Evolutionary conservation across 2,113 vertebrate species (phyloP), one percentile per base, ranked within the genome.

Genomic region (Xyliphius kryptos): DNA sequence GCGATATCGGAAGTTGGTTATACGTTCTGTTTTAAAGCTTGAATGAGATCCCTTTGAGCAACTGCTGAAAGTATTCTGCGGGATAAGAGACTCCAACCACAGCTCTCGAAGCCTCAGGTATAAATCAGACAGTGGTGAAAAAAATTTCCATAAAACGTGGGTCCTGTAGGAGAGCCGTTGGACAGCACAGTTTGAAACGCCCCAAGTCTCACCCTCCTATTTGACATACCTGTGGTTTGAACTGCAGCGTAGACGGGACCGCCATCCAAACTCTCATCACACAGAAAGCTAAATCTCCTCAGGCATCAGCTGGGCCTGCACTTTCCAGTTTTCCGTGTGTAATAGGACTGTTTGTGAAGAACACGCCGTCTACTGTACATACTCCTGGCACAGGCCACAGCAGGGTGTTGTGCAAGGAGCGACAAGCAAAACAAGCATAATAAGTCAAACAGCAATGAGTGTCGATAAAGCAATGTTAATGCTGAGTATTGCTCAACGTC

Each of bases 141-240:
- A 66, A 80, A 75, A 76, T 75, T 79, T 79, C 79, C 78, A 74
- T 80, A 75, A 77, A 79, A 73, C 55, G 63, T 63, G 61, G 56
- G 67, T 71, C 71, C 65, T 67, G 71, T 71, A 61, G 76, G 71
- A 79, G 69, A 63, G 71, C 71, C 76, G 69, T 80, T 83, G 78
- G 81, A 81, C 76, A 58, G 36, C 62, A 61, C 71, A 50, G 63
- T 69, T 75, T 68, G 74, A 84, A 80, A 85, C 78, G 15, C 74
- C 73, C 69, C 77, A 76, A 82, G 81, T 80, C 83, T 75, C 70
- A 73, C 77, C 76, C 78, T 81, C 68, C 73, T 84, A 80, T 74
- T 83, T 81, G 80, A 81, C 78, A 83, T 83, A 81, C 79, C 83
- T 85, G 83, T 82, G 85, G 82, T 81, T 79, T 81, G 79, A 76